These are phyloP conservation scores for Drosophila setosimentum DNA, from an alignment of 2,888 invertebrate species.

Conservation along the genomic window DNA sequence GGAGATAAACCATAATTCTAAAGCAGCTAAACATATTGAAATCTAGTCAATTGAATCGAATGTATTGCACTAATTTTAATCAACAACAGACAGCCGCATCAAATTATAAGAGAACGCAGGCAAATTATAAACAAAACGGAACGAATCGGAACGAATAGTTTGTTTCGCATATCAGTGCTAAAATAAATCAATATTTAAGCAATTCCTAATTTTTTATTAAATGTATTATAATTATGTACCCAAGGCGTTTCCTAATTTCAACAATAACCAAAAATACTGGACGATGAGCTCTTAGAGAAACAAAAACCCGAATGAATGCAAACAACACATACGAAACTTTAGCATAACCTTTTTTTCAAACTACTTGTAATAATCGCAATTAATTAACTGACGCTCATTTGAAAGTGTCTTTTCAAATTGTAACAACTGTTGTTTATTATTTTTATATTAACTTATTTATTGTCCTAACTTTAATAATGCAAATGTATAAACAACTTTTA, in stretches of 20 bases:
- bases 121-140: slow-evolving; percentile 31
- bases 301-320: background rate
- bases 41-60: slow-evolving; percentile 79
- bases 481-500: slow-evolving; percentile 76
- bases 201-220: slow-evolving; percentile 69
- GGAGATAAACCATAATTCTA: slow-evolving; percentile 51
- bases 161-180: slow-evolving; percentile 71
- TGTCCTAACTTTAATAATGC: slow-evolving; percentile 75
- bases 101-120: slow-evolving; percentile 23
- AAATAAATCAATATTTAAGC: slow-evolving; percentile 49
- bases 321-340: slow-evolving; percentile 52
- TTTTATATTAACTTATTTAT: slow-evolving; percentile 80
- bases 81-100: slow-evolving; percentile 19
- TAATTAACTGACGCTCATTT: slow-evolving; percentile 47
- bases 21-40: slow-evolving; percentile 75
- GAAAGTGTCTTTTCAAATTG: slow-evolving; percentile 62
- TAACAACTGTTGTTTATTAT: slow-evolving; percentile 78
- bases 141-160: slow-evolving; percentile 32
- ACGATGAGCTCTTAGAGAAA: slow-evolving; percentile 61
- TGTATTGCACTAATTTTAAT: slow-evolving; percentile 75
- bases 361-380: slow-evolving; percentile 38
- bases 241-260: slow-evolving; percentile 57
- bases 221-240: slow-evolving; percentile 79
- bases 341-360: slow-evolving; percentile 53
- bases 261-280: slow-evolving; percentile 48